These are phyloP conservation scores for Tachystola acroxantha DNA, from an alignment of 2,888 invertebrate species.

Conservation along the genomic window DNA sequence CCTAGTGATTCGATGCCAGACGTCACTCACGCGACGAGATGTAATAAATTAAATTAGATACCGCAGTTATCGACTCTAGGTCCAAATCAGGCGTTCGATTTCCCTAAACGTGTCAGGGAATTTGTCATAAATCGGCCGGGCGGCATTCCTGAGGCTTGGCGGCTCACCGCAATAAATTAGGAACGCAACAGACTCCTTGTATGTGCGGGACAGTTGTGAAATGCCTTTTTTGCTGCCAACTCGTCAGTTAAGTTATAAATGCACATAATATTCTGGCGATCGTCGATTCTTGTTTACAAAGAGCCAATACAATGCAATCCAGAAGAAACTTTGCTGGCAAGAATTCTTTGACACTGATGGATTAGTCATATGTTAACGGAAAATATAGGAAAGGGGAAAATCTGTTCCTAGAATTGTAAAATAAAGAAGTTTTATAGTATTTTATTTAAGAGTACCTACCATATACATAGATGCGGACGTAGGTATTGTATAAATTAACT, in stretches of 20 bases:
- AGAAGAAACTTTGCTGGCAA: no score
- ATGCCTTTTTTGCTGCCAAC: conserved; percentile 28
- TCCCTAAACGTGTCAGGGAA: conserved; percentile 33
- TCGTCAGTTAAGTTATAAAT: conserved; percentile 15
- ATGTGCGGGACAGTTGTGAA: conserved; percentile 21
- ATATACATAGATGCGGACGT: no score
- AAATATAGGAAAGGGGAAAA: no score
- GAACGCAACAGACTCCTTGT: conserved; percentile 22
- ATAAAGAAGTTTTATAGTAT: no score
- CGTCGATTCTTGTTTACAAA: conserved; percentile 3
- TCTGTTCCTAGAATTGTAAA: no score
- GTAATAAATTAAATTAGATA: conserved; percentile 30
- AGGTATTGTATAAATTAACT: no score
- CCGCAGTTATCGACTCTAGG: conserved; percentile 15
- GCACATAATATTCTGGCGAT: conserved; percentile 13
- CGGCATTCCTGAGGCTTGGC: conserved; percentile 19
- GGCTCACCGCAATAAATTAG: conserved; percentile 22
- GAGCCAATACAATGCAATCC: no score
- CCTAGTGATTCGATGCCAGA: conserved; percentile 24
- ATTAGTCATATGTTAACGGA: no score
- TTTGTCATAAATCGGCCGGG: conserved; percentile 31
- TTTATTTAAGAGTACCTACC: no score
- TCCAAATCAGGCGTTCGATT: conserved; percentile 30
- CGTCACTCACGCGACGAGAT: conserved; percentile 26
- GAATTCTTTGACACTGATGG: no score